Conservation (phyloP, 2,888 invertebrate species). For the Laothoe populi region DNA sequence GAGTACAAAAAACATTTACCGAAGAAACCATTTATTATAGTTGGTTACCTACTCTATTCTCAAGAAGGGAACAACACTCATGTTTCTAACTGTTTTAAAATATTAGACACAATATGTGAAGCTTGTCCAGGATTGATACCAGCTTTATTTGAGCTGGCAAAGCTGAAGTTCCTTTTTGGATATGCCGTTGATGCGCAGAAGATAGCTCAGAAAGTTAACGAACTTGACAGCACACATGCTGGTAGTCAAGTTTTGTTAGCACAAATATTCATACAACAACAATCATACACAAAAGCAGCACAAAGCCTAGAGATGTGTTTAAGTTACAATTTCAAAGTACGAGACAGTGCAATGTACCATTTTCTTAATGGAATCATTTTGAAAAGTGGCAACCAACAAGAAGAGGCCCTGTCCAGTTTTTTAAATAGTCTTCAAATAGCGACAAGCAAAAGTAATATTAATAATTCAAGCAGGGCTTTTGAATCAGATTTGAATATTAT, state of each 20-base stretch:
- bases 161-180: slow-evolving; percentile 92
- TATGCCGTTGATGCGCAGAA: slow-evolving; percentile 89
- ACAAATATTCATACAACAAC: slow-evolving; percentile 91
- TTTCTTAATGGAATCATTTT: slow-evolving; percentile 93
- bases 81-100: slow-evolving; percentile 84
- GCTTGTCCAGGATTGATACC: slow-evolving; percentile 92
- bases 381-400: slow-evolving; percentile 88
- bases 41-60: slow-evolving; percentile 71
- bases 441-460: slow-evolving; percentile 63
- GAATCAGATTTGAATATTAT: slow-evolving; percentile 84
- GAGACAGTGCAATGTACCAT: slow-evolving; percentile 96
- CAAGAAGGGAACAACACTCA: slow-evolving; percentile 77
- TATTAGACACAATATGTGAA: slow-evolving; percentile 89
- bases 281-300: slow-evolving; percentile 90
- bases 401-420: slow-evolving; percentile 90
- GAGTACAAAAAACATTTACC: slow-evolving; percentile 91
- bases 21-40: slow-evolving; percentile 81
- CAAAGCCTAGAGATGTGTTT: slow-evolving; percentile 95
- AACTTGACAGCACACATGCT: slow-evolving; percentile 91
- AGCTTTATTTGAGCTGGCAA: slow-evolving; percentile 89
- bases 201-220: slow-evolving; percentile 89
- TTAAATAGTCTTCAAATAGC: slow-evolving; percentile 89
- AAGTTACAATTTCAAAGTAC: slow-evolving; percentile 96
- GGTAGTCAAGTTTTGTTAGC: slow-evolving; percentile 95
- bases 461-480: slow-evolving; percentile 57